Conservation (phyloP, 2,113 vertebrate species). For the Meles meles region DNA sequence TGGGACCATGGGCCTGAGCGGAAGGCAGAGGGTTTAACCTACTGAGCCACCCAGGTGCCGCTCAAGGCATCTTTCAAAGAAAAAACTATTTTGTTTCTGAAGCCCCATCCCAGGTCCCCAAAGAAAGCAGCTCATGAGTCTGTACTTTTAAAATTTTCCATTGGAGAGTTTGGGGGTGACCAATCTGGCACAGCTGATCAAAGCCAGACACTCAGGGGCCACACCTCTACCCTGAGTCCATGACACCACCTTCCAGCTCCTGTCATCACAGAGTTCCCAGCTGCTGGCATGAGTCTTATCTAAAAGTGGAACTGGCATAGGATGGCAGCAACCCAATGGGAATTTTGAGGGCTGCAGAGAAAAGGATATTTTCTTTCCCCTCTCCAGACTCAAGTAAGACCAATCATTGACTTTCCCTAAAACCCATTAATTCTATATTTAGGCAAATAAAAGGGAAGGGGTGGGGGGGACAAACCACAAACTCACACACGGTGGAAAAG, state of each 20-base stretch:
- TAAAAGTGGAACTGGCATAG: not conserved
- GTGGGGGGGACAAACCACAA: slow-evolving; percentile 32
- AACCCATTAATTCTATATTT: slow-evolving; percentile 75
- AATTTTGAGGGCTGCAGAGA: slow-evolving; percentile 7
- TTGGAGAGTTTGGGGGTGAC: not conserved
- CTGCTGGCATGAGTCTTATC: not conserved
- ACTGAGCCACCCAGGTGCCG: too few relatives aligned
- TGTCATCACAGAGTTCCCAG: not conserved
- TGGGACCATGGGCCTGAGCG: too few relatives aligned
- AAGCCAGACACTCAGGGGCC: not conserved
- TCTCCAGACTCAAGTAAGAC: slow-evolving; percentile 36
- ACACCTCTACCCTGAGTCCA: not conserved
- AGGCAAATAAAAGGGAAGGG: slow-evolving; percentile 61
- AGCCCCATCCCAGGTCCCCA: not conserved
- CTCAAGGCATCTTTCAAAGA: not conserved
- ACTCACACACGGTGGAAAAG: slow-evolving; percentile 66
- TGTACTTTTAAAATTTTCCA: not conserved
- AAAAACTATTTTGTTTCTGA: not conserved
- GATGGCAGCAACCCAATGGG: not conserved
- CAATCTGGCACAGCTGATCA: not conserved
- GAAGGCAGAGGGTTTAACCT: too few relatives aligned
- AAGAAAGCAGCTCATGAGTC: not conserved
- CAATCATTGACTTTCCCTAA: slow-evolving; percentile 54
- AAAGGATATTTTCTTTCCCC: slow-evolving; percentile 49
- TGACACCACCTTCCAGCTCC: not conserved